phyloP scores from a whole-genome alignment of 2,113 vertebrate species.

The Sarotherodon lohbergeri region DNA sequence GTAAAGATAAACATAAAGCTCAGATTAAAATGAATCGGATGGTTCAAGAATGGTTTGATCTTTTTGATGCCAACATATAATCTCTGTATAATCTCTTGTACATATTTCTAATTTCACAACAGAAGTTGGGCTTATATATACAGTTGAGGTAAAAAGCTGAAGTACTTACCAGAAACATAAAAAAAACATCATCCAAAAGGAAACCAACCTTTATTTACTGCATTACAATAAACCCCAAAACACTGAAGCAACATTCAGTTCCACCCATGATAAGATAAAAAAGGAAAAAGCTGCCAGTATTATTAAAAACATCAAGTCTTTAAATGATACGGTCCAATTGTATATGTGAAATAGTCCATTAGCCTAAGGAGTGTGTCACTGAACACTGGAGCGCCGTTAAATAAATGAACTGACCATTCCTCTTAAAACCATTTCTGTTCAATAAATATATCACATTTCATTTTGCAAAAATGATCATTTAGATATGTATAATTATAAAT shows the following conservation, averaged over 20 bases:
- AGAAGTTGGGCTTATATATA: background rate
- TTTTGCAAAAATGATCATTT: fast-evolving
- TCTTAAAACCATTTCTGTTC: background rate
- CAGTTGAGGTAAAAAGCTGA: background rate
- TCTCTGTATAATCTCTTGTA: background rate
- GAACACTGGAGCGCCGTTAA: fast-evolving
- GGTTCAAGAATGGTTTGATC: background rate
- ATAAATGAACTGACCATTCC: background rate
- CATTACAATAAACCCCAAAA: background rate
- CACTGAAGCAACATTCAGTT: background rate
- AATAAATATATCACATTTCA: background rate
- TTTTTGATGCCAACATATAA: background rate
- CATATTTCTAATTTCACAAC: background rate
- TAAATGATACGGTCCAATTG: fast-evolving
- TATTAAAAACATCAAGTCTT: background rate
- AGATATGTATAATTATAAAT: background rate
- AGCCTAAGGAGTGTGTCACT: too few species aligned
- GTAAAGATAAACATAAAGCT: background rate
- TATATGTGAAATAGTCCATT: background rate
- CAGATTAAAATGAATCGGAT: background rate
- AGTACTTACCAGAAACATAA: background rate
- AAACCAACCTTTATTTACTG: background rate
- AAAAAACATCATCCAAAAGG: background rate
- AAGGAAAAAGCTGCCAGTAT: background rate
- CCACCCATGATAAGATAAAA: background rate